A percentile compares a stretch with the other conserved stretches of the same genome.
phyloP scores from a whole-genome alignment of 2,888 invertebrate species.

The Cerceris ruficornis region DNA sequence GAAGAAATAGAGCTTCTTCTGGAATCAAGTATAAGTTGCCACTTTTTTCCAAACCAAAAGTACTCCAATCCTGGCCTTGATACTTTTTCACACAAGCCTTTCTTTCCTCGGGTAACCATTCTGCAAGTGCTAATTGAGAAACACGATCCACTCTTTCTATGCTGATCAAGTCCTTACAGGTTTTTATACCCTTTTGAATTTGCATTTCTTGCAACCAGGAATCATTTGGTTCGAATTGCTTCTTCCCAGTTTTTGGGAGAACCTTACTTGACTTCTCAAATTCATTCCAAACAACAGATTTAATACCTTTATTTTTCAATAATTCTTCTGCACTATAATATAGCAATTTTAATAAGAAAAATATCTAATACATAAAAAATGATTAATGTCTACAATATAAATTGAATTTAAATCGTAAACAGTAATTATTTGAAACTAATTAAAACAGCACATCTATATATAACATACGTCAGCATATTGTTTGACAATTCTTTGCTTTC shows the following conservation, averaged over 20 bases:
- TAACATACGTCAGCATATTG: constrained; percentile 53
- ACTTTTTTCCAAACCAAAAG: constrained; percentile 83
- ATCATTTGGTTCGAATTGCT: constrained; percentile 83
- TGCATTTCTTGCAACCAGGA: constrained; percentile 85
- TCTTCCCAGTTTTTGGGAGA: constrained; percentile 83
- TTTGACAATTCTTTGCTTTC: constrained; percentile 22
- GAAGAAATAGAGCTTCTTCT: constrained; percentile 86
- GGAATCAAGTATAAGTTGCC: constrained; percentile 83
- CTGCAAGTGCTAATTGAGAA: constrained; percentile 83
- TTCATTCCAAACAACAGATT: constrained; percentile 71
- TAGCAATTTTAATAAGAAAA: not conserved
- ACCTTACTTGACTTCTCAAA: constrained; percentile 81
- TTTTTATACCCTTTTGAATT: constrained; percentile 83
- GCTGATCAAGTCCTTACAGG: constrained; percentile 83
- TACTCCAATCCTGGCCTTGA: constrained; percentile 84
- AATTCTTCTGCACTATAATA: constrained; percentile 73
- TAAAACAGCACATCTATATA: not conserved
- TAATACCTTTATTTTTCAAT: constrained; percentile 74
- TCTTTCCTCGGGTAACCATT: constrained; percentile 83
- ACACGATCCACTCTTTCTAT: constrained; percentile 85
- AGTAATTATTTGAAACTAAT: not conserved
- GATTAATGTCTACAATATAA: not conserved
- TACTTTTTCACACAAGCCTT: constrained; percentile 84
- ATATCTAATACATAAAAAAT: not conserved
- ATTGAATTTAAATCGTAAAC: not conserved